Percentiles rank a stretch among this genome's conserved stretches.
Conservation (phyloP, 2,888 invertebrate genomes). For the Drosophila melanosoma region DNA sequence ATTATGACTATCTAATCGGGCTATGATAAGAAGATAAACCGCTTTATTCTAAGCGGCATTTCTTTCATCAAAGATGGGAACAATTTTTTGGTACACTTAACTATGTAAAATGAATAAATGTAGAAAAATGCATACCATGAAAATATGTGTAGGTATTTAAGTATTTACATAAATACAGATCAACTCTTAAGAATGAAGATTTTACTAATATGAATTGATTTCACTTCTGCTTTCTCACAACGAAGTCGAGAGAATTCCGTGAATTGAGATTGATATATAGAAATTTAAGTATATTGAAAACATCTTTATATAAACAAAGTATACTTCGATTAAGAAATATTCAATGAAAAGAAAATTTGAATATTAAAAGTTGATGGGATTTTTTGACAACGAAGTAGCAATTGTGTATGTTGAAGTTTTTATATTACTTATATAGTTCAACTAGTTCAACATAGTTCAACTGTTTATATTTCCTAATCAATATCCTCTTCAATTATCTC, state of each 20-base stretch:
- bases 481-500: neutral
- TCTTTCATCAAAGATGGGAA: neutral
- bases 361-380: neutral
- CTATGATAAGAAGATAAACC: neutral
- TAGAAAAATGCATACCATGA: neutral
- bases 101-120: neutral
- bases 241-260: neutral
- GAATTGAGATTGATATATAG: neutral
- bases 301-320: too few species aligned
- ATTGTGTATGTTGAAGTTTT: neutral
- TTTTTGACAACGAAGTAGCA: neutral
- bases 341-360: neutral
- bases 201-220: neutral
- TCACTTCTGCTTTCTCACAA: neutral
- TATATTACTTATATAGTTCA: neutral
- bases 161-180: neutral
- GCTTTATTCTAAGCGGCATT: neutral
- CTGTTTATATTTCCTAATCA: neutral
- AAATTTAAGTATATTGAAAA: neutral
- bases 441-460: too few species aligned
- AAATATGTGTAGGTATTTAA: neutral
- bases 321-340: neutral
- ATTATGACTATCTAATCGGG: neutral
- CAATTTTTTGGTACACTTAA: neutral
- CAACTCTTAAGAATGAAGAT: neutral